Evolutionary conservation across 2,797 vertebrate genomes (phyloP), one percentile per base, ranked within the genome.

Genomic region (Poeciliopsis presidionis): DNA sequence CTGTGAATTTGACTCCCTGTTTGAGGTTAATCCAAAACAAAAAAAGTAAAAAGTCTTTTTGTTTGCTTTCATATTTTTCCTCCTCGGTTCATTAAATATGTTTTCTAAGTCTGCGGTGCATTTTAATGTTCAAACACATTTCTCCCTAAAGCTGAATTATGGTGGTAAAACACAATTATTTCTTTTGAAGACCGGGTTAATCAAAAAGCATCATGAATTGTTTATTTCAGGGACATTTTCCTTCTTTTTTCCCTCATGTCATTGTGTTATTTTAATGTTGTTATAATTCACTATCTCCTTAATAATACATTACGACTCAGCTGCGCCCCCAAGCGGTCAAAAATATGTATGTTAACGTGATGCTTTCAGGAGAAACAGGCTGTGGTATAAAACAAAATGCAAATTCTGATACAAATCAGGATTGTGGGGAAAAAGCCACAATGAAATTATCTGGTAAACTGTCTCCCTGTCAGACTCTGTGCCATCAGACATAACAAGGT

Each of bases 401-500:
- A 69, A 69, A 43, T 13, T 43, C 22, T 69, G 11, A 69, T 13
- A 13, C 73, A 41, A 28, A 28, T 79, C 61, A 89, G 63, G 55
- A 71, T 33, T 82, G 45, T 5, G 77, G 74, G 72, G 73, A 89
- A 89, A 72, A 82, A 81, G 84, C 87, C 77, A 63, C 65, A 73
- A 82, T 84, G 81, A 73, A 84, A 74, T 70, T 36, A 81, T 77
- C 65, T 70, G 59, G 41, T 73, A 30, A 30, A 3, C 9, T 18
- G 59, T 81, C 84, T 77, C 80, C 87, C 81, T 82, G 53, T 83
- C 13, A 8, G 85, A 82, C 84, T 79, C 77, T 67, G 53, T 25
- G 79, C 92, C 93, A 92, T 93, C 92, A 85, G 81, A 73, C 77
- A 84, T 13, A 49, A 91, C 79, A 89, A 92, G 91, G 87, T 84